phyloP scores from a whole-genome alignment of 2,797 vertebrate genomes.

The Myripristis jacobus region DNA sequence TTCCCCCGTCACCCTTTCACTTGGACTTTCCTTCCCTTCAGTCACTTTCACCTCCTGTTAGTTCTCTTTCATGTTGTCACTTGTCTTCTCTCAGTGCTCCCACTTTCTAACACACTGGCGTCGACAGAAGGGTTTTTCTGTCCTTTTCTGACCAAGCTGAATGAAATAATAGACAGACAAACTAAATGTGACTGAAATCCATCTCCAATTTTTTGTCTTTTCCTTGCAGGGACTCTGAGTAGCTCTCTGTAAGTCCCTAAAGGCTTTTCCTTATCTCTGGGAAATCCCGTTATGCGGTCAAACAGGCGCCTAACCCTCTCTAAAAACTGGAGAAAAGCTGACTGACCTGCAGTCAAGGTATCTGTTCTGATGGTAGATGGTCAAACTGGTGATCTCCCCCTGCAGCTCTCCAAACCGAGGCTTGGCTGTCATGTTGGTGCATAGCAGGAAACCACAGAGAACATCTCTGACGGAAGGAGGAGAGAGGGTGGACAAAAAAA shows the following conservation, averaged over 20 bases:
- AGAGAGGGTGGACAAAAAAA: background rate
- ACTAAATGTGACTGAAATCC: background rate
- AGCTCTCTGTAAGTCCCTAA: background rate
- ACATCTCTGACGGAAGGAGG: conserved; percentile 86
- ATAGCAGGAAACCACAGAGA: conserved; percentile 94
- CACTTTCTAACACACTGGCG: background rate
- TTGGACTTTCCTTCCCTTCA: background rate
- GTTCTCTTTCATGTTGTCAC: background rate
- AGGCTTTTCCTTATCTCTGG: background rate
- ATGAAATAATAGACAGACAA: background rate
- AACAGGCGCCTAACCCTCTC: background rate
- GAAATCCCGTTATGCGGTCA: background rate
- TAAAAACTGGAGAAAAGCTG: background rate
- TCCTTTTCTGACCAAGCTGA: background rate
- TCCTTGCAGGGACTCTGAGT: background rate
- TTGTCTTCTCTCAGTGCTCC: background rate
- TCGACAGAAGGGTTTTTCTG: too few species aligned
- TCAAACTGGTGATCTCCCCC: conserved; percentile 91
- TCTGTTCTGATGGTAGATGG: conserved; percentile 94
- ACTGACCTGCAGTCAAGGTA: conserved; percentile 95
- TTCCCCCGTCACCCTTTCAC: background rate
- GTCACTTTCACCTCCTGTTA: background rate
- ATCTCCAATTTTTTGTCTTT: background rate
- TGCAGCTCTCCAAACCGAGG: conserved; percentile 91
- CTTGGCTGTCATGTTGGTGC: conserved; percentile 89